Evolutionary conservation across 2,113 vertebrate genomes (phyloP).

Genomic region (Suricata suricatta): DNA sequence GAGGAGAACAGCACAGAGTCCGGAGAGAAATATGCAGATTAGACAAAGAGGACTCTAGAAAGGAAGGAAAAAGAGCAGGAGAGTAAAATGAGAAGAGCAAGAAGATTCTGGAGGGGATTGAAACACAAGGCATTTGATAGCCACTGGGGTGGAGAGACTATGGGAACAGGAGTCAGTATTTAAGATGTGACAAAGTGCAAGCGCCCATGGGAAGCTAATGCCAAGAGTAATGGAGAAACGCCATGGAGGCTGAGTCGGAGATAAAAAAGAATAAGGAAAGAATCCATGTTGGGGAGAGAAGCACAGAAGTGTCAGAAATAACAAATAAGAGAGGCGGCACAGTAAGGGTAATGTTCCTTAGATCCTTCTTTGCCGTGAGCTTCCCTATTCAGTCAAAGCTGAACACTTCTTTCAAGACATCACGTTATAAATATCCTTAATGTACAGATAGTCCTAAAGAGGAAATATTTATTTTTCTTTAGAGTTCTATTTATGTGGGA

Average conservation of each 20-base stretch:
- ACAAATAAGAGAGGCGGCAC: neutral
- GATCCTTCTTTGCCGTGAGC: neutral
- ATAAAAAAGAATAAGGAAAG: neutral
- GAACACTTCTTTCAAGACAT: neutral
- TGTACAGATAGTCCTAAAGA: neutral
- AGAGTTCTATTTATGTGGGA: neutral
- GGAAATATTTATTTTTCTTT: slow-evolving; percentile 21
- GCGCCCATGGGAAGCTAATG: neutral
- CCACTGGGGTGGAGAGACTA: neutral
- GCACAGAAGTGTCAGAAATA: neutral
- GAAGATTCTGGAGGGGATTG: neutral
- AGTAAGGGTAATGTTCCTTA: neutral
- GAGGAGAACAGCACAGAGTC: neutral
- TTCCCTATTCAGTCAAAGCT: neutral
- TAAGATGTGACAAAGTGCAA: neutral
- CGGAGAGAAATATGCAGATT: neutral
- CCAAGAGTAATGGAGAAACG: neutral
- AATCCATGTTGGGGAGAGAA: neutral
- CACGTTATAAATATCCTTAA: neutral
- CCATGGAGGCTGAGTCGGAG: neutral
- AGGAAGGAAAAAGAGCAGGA: neutral
- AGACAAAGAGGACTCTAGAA: neutral
- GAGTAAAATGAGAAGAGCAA: neutral
- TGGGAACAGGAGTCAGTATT: neutral
- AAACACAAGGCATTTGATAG: neutral